These are phyloP conservation scores for Deroptyus accipitrinus DNA, from an alignment of 2,113 vertebrate species.

Conservation along the genomic window DNA sequence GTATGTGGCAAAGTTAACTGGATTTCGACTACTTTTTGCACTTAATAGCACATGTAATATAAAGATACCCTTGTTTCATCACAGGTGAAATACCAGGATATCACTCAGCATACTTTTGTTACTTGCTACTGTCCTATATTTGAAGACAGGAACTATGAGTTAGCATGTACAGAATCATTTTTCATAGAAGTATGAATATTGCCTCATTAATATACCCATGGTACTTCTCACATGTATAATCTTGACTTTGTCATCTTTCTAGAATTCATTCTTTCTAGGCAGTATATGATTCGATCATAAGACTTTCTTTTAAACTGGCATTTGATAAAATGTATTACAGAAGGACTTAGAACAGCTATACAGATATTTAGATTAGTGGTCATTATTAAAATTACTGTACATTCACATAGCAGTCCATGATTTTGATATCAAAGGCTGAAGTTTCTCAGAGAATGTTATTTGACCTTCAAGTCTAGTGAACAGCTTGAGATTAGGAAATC, in stretches of 20 bases:
- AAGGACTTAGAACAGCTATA: background rate
- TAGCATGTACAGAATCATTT: background rate
- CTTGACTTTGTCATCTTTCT: background rate
- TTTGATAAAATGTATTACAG: background rate
- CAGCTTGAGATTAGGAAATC: background rate
- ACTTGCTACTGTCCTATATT: background rate
- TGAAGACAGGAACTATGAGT: background rate
- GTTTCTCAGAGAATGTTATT: background rate
- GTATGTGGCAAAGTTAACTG: background rate
- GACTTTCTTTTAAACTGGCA: background rate
- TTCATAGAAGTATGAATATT: background rate
- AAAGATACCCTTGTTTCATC: background rate
- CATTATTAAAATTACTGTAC: background rate
- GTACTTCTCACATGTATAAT: background rate
- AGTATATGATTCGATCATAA: background rate
- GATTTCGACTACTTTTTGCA: background rate
- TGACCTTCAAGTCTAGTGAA: background rate
- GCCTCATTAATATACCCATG: background rate
- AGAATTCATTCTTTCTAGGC: background rate
- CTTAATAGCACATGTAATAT: background rate
- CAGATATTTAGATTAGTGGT: background rate
- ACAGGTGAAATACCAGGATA: background rate
- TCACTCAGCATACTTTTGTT: background rate
- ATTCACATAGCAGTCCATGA: background rate
- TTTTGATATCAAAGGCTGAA: background rate